Evolutionary conservation across 2,113 vertebrate species (phyloP).

Genomic region (Phalacrocorax aristotelis): DNA sequence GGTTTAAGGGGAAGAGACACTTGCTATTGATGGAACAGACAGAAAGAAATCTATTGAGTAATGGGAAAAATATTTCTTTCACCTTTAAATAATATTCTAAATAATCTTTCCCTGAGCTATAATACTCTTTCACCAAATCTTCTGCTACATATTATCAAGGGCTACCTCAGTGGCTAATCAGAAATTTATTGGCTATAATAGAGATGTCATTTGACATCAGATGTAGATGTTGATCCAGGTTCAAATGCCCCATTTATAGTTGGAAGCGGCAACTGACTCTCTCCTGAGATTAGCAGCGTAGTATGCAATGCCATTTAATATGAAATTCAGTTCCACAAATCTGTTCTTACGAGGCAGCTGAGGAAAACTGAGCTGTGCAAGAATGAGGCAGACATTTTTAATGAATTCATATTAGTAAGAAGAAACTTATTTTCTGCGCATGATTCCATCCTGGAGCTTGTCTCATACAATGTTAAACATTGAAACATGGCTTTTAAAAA

Average conservation of each 20-base stretch:
- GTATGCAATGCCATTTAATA: not conserved
- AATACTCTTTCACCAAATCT: not conserved
- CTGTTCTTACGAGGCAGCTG: not conserved
- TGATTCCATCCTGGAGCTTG: not conserved
- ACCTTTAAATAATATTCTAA: not conserved
- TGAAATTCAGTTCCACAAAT: not conserved
- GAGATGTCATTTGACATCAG: not conserved
- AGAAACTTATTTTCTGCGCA: not conserved
- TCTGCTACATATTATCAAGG: not conserved
- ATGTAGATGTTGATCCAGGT: not conserved
- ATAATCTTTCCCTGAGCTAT: not conserved
- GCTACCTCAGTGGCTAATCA: not conserved
- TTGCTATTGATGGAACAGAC: not conserved
- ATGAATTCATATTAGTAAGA: not conserved
- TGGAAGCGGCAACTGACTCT: not conserved
- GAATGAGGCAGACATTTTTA: not conserved
- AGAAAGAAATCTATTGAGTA: not conserved
- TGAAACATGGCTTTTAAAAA: not conserved
- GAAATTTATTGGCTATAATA: not conserved
- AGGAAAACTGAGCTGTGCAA: not conserved
- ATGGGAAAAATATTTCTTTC: not conserved
- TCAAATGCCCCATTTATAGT: not conserved
- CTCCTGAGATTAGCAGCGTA: not conserved
- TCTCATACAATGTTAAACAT: not conserved
- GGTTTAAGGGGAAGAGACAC: not conserved